Conservation (phyloP, 2,113 vertebrate genomes). For the Octodon degus region DNA sequence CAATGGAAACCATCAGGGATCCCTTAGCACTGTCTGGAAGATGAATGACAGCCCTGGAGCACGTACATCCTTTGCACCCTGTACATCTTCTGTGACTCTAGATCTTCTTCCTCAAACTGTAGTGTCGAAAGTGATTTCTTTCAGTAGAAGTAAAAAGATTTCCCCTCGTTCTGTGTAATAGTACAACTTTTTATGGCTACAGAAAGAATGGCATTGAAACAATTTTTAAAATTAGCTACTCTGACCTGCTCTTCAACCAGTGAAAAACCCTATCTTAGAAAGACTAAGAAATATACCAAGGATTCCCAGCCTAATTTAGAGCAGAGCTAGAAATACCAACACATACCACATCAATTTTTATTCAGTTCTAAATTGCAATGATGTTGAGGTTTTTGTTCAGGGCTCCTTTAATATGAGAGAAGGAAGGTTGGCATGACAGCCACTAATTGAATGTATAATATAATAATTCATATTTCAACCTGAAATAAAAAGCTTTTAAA, state of each 20-base stretch:
- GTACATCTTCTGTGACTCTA: neutral
- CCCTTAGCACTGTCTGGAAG: neutral
- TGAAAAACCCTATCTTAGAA: neutral
- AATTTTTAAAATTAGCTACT: neutral
- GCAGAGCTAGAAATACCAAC: neutral
- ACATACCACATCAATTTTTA: neutral
- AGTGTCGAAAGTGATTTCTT: neutral
- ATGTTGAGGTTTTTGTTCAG: constrained; percentile 49
- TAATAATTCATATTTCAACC: constrained; percentile 36
- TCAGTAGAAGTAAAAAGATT: neutral
- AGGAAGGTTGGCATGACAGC: neutral
- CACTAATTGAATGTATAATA: constrained; percentile 16
- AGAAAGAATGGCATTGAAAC: neutral
- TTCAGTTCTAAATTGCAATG: constrained; percentile 5
- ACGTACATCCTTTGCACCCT: neutral
- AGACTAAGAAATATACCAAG: neutral
- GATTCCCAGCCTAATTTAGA: neutral
- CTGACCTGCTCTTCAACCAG: neutral
- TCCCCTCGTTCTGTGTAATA: neutral
- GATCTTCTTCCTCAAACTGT: neutral
- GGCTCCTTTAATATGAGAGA: constrained; percentile 27
- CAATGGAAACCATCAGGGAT: neutral
- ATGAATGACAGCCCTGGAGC: neutral
- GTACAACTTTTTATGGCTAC: neutral
- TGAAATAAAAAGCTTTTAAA: constrained; percentile 17